These are phyloP conservation scores for Spodoptera picta DNA, from an alignment of 2,888 invertebrate species.

Conservation along the genomic window DNA sequence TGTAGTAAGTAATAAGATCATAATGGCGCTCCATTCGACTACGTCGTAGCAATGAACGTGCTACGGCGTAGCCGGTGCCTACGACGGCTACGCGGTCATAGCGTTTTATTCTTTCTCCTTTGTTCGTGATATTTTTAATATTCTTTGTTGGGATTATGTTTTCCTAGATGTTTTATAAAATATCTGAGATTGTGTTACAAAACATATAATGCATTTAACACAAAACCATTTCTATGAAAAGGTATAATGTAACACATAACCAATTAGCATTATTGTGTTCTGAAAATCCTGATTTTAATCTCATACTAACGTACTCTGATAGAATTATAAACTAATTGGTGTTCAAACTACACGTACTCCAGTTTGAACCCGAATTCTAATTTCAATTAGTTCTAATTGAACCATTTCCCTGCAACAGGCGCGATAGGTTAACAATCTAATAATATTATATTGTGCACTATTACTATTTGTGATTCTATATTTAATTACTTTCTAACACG, in stretches of 20 bases:
- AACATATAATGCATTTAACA: too few relatives aligned
- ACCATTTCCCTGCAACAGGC: background rate
- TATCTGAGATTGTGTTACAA: too few relatives aligned
- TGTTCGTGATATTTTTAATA: background rate
- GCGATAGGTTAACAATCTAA: background rate
- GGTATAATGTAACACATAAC: too few relatives aligned
- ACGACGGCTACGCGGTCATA: conserved; percentile 9
- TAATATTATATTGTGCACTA: too few relatives aligned
- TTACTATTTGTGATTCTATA: too few relatives aligned
- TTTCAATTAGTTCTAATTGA: conserved; percentile 11
- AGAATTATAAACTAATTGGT: background rate
- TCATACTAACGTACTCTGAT: background rate
- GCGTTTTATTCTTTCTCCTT: background rate
- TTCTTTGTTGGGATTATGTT: too few relatives aligned
- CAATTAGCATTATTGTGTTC: background rate
- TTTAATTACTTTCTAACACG: too few relatives aligned
- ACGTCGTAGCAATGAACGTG: conserved; percentile 13
- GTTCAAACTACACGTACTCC: conserved; percentile 5
- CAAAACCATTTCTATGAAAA: too few relatives aligned
- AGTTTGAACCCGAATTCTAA: background rate
- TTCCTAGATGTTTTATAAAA: too few relatives aligned
- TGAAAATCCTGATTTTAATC: background rate
- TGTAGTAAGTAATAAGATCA: conserved; percentile 5
- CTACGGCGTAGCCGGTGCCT: conserved; percentile 21
- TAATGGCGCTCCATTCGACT: conserved; percentile 24